Percentiles rank a stretch among this genome's conserved stretches.
phyloP scores from a whole-genome alignment of 1,140 invertebrate species.

The Trichogramma pretiosum region DNA sequence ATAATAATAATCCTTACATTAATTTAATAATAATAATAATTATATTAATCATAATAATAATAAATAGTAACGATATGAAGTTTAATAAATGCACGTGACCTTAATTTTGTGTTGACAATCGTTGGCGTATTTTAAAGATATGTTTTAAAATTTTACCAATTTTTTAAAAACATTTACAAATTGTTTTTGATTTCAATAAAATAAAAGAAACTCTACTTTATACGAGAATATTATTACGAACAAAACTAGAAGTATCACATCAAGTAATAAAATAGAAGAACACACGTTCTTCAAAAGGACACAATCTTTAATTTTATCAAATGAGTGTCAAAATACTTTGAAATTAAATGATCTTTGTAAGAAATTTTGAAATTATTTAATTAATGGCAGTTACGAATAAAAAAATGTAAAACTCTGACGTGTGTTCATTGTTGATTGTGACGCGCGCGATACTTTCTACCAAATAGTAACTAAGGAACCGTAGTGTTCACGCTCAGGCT shows the following conservation, averaged over 20 bases:
- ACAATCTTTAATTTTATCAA: no score
- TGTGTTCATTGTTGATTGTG: constrained; percentile 5
- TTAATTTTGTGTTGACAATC: constrained; percentile 40
- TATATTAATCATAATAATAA: no score
- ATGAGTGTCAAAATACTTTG: no score
- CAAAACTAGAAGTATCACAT: constrained; percentile 42
- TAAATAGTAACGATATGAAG: constrained; percentile 30
- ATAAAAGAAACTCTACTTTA: constrained; percentile 12
- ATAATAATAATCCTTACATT: no score
- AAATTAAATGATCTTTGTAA: no score
- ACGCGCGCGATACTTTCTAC: constrained; percentile 22
- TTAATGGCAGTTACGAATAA: constrained; percentile 16
- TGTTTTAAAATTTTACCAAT: constrained; percentile 10
- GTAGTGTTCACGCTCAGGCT: constrained; percentile 35
- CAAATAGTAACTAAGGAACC: constrained; percentile 46
- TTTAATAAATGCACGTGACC: constrained; percentile 43
- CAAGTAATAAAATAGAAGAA: constrained; percentile 31
- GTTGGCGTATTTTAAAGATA: constrained; percentile 43
- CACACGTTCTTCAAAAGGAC: no score
- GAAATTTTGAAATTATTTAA: no score
- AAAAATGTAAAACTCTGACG: constrained; percentile 23
- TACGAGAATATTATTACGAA: constrained; percentile 22
- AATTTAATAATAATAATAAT: no score
- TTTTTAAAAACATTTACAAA: constrained; percentile 6
- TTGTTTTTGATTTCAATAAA: constrained; percentile 4